Evolutionary conservation across 1,140 invertebrate genomes (phyloP), one percentile per base, ranked within the genome.

Genomic region (Zaprionus inermis): DNA sequence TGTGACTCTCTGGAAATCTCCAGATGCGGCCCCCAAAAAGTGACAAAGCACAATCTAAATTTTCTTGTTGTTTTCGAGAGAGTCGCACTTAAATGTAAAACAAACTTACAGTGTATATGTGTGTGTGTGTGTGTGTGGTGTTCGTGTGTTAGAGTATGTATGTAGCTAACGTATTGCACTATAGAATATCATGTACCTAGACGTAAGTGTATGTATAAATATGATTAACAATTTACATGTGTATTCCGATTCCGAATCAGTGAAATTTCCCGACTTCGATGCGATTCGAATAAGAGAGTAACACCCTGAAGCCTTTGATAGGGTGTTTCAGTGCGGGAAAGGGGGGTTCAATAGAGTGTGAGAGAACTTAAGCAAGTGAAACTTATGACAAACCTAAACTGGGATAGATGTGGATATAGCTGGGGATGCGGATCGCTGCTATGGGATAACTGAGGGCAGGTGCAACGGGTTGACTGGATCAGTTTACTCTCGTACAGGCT

Each of bases 121-220:
- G 44, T 38, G 64, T 56, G 24, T 63, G 54, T 54, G 44, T 69
- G 72, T 64, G 54, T 55, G 34, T 72, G 63, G 54, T 55, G 34
- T 72, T 55, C 61, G 56, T 71, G 54, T 64, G 36, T 54, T 44
- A 73, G 57, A 57, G 76, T 67, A 6, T 56, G 34, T 72, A 55
- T 68, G 69, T 46, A 82, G 69, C 79, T 88, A 88, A 79, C 66
- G 80, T 88, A 88, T 88, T 88, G 83, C 83, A 88, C 84, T 88
- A 86, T 75, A 77, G 74, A 81, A 41, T 86, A 66, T 72, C 51
- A 44, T 73, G 54, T 65, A 34, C 36, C 24, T 70, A 30, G 60
- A 61, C 14, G 44, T 49, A 51, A 49, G 24, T 76, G 30, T 76
- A 69, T 70, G 59, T 73, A 79, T 82, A 74, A 85, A 81, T 78